Conservation (phyloP, 2,113 vertebrate species). For the Aegithalos caudatus region DNA sequence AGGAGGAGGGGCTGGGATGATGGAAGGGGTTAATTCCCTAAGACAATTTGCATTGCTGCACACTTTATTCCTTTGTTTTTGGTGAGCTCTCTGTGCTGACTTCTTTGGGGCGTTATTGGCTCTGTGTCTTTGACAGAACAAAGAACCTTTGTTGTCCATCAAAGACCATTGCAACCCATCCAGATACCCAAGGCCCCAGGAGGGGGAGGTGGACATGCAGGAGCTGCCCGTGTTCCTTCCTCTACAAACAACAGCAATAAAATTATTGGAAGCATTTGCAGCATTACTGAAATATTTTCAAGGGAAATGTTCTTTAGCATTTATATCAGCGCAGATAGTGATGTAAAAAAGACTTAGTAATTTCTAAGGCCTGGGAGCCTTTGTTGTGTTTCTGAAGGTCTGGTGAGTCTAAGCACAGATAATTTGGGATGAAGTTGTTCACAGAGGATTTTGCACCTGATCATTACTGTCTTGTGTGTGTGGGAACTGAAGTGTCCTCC, state of each 20-base stretch:
- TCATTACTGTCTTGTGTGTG: not conserved
- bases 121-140: slow-evolving; percentile 31
- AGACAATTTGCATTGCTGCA: slow-evolving; percentile 27
- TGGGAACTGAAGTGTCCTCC: not conserved
- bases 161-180: slow-evolving; percentile 20
- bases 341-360: not conserved
- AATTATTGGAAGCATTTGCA: not conserved
- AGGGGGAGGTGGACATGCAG: not conserved
- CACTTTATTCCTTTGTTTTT: slow-evolving; percentile 36
- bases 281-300: not conserved
- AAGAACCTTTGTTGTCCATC: slow-evolving; percentile 33
- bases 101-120: not conserved
- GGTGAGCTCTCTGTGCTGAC: not conserved
- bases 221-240: not conserved
- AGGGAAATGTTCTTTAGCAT: not conserved
- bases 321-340: not conserved
- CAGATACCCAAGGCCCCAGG: slow-evolving; percentile 9
- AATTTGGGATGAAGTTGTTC: not conserved
- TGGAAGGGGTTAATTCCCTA: not conserved
- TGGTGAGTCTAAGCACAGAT: not conserved
- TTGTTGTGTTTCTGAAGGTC: not conserved
- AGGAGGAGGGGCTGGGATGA: not conserved
- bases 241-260: not conserved
- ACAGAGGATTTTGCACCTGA: not conserved
- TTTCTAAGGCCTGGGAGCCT: not conserved